Conservation (phyloP, 2,797 vertebrate species). For the Hafferia zeledoni region DNA sequence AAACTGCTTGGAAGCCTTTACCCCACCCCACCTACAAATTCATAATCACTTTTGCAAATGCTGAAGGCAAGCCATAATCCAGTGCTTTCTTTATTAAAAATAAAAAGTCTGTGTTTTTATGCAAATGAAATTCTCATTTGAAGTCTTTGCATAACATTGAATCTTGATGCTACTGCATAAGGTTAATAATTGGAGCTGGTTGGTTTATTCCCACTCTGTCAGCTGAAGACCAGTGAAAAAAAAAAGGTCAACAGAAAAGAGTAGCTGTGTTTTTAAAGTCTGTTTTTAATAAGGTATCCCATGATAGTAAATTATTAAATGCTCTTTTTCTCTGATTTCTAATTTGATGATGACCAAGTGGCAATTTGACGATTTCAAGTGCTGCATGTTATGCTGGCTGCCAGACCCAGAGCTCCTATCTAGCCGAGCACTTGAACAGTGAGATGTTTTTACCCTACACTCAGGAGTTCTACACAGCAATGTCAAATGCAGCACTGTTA, state of each 20-base stretch:
- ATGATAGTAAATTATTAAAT: neutral
- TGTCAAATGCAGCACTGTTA: neutral
- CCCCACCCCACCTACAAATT: neutral
- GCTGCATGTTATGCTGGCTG: neutral
- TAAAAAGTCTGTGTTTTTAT: neutral
- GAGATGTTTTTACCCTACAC: neutral
- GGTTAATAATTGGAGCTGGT: neutral
- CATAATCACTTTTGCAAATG: neutral
- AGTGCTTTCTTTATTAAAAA: neutral
- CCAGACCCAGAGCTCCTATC: neutral
- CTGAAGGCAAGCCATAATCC: neutral
- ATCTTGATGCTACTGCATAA: neutral
- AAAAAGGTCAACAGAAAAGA: neutral
- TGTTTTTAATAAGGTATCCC: neutral
- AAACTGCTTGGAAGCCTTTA: neutral
- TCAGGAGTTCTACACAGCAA: neutral
- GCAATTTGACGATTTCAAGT: neutral
- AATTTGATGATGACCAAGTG: neutral
- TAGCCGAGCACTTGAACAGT: neutral
- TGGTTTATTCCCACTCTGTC: neutral
- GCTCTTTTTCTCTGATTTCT: neutral
- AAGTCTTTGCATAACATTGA: neutral
- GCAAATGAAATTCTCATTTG: neutral
- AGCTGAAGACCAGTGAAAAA: neutral
- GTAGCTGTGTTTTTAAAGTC: neutral